Evolutionary conservation across 2,113 vertebrate genomes (phyloP).

Genomic region (Taurulus bubalis): DNA sequence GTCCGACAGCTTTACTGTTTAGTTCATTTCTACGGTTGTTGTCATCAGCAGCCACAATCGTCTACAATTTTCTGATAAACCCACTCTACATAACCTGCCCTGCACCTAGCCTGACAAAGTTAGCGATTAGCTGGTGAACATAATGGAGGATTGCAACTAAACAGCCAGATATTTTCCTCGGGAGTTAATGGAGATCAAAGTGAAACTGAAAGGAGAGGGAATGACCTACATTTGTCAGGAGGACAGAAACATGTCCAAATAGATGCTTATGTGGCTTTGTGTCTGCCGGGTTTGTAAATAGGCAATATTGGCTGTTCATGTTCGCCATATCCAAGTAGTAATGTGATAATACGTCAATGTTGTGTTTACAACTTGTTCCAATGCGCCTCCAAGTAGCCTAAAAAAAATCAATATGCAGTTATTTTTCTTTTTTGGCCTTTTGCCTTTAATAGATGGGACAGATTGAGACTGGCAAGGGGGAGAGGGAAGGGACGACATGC

Average conservation of each 20-base stretch:
- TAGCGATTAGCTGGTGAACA: background rate
- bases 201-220: background rate
- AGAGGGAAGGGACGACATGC: background rate
- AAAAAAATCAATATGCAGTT: background rate
- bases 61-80: background rate
- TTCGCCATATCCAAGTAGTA: background rate
- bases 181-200: background rate
- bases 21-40: background rate
- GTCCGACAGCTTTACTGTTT: background rate
- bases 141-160: background rate
- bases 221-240: background rate
- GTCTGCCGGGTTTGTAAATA: background rate
- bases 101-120: background rate
- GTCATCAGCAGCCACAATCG: background rate
- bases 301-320: background rate
- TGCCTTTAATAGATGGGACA: background rate
- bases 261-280: background rate
- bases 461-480: background rate
- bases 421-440: background rate
- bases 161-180: background rate
- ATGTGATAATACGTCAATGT: background rate
- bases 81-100: background rate
- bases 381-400: background rate
- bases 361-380: background rate
- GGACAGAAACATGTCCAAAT: conserved; percentile 5